A percentile compares a stretch with the other conserved stretches of the same genome.
phyloP scores from a whole-genome alignment of 1,140 invertebrate species.

The Ceratina calcarata region DNA sequence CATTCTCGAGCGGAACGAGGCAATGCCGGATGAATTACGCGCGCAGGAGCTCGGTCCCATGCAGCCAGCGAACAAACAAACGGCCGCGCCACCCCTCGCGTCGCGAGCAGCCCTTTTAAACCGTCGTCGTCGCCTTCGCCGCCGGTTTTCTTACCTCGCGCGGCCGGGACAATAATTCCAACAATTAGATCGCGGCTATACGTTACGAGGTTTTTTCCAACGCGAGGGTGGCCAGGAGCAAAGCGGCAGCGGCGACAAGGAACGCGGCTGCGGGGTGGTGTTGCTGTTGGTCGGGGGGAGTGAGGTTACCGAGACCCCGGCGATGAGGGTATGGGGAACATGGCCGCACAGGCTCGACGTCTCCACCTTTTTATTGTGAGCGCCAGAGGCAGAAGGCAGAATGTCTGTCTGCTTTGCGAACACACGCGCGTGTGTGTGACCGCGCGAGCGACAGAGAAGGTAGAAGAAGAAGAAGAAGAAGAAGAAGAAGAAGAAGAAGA shows the following conservation, averaged over 20 bases:
- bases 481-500: background rate
- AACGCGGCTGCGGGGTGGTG: slow-evolving; percentile 21
- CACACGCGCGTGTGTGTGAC: background rate
- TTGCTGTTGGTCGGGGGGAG: slow-evolving; percentile 8
- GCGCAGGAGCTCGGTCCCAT: too few relatives aligned
- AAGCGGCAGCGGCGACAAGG: slow-evolving; percentile 22
- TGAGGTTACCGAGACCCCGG: slow-evolving; percentile 56
- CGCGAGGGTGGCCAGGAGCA: slow-evolving; percentile 46
- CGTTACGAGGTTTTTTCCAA: slow-evolving; percentile 65
- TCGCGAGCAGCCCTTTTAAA: background rate
- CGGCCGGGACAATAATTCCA: slow-evolving; percentile 67
- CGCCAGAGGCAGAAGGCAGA: slow-evolving; percentile 72
- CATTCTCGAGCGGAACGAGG: too few relatives aligned
- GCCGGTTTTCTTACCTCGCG: slow-evolving; percentile 58
- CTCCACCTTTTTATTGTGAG: slow-evolving; percentile 80
- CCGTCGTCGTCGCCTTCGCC: slow-evolving; percentile 6
- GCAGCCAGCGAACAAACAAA: background rate
- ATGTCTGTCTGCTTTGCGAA: slow-evolving; percentile 54
- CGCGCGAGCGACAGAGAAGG: slow-evolving; percentile 28
- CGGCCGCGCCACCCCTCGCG: background rate
- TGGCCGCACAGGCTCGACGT: slow-evolving; percentile 73
- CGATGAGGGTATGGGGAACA: slow-evolving; percentile 73
- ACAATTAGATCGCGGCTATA: slow-evolving; percentile 75
- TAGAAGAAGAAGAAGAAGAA: background rate
- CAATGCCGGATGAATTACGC: too few relatives aligned